Evolutionary conservation across 2,888 invertebrate species (phyloP), one percentile per base, ranked within the genome.

Genomic region (Drosophila mulleri): DNA sequence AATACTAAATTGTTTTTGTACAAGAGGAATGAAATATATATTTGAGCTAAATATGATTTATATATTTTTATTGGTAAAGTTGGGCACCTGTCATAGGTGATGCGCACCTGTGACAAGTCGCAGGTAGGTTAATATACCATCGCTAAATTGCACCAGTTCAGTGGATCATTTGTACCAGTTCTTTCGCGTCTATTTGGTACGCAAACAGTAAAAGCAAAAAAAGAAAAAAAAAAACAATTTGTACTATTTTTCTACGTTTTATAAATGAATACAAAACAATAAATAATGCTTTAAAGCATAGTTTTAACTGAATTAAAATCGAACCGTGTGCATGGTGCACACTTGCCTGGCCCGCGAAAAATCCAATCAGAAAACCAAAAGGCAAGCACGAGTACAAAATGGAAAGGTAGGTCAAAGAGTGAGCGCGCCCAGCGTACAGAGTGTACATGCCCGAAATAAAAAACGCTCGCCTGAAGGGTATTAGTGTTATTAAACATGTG

Each of bases 371-470:
- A 75, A 75, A 75, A 82, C 78, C 72, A 70, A 75, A 86, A 89
- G 85, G 83, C 83, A 83, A 83, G 70, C 75, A 82, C 81, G 85
- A 84, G 83, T 83, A 86, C 90, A 91, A 90, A 90, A 87, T 85
- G 88, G 90, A 91, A 92, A 91, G 92, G 92, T 92, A 92, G 92
- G 92, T 92, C 92, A 91, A 92, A 91, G 91, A 89, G 85, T 75
- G 78, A 85, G 84, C 76, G 78, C 77, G 75, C 67, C 63, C 71
- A 66, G 58, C 80, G 77, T 78, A 82, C 74, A 82, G 75, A 82
- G 83, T 76, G 73, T 68, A 69, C 50, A 68, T 72, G 42, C 71
- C 68, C 59, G 18, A 70, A 68, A 72, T 66, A 52, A 71, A 72
- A 75, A 53, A 62, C 52, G 47, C 39, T 35, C 42, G 37, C 39